A percentile compares a stretch with the other conserved stretches of the same genome.
Conservation (phyloP, 2,113 vertebrate species). For the Channa maculata region DNA sequence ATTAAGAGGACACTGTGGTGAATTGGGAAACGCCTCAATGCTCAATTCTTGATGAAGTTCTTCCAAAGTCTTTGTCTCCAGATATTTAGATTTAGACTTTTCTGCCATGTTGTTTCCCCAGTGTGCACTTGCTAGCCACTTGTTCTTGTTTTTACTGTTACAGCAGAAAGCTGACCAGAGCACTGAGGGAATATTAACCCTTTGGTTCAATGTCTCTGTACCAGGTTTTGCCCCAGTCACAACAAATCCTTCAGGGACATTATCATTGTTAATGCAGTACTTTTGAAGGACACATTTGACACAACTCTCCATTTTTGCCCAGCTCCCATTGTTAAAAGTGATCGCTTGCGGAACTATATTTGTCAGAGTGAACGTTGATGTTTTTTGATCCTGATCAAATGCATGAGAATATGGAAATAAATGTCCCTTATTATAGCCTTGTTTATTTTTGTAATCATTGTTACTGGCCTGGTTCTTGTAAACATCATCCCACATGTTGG, state of each 20-base stretch:
- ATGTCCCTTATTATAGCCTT: slow-evolving; percentile 9
- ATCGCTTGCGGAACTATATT: slow-evolving; percentile 41
- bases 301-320: slow-evolving; percentile 30
- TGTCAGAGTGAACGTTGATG: slow-evolving; percentile 43
- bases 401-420: slow-evolving; percentile 30
- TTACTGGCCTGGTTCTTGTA: background rate
- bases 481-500: slow-evolving; percentile 5
- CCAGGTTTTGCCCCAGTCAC: slow-evolving; percentile 31
- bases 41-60: no score
- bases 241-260: background rate
- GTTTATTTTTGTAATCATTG: background rate
- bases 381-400: background rate
- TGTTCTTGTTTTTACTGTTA: background rate
- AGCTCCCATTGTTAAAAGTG: slow-evolving; percentile 38
- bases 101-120: background rate
- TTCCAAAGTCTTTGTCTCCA: no score
- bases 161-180: slow-evolving; percentile 65
- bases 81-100: no score
- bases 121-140: slow-evolving; percentile 40
- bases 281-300: slow-evolving; percentile 28
- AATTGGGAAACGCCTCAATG: no score
- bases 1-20: no score
- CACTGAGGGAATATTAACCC: slow-evolving; percentile 33
- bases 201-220: background rate
- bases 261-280: slow-evolving; percentile 21